phyloP scores from a whole-genome alignment of 2,113 vertebrate species.

The Stercorarius parasiticus region DNA sequence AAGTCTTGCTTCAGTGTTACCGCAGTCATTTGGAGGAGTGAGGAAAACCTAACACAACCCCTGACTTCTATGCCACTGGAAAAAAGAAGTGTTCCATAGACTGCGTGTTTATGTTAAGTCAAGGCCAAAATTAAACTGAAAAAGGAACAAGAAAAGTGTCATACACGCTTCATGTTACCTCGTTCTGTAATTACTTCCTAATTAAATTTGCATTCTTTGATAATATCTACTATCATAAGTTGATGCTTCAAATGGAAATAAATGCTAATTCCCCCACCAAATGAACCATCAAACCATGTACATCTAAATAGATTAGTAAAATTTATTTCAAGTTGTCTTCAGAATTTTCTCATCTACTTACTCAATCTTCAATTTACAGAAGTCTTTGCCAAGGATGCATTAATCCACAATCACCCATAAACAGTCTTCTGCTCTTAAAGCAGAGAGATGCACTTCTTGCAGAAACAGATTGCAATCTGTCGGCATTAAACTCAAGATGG shows the following conservation, averaged over 20 bases:
- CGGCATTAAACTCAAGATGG: not conserved
- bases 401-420: not conserved
- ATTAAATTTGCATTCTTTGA: constrained; percentile 54
- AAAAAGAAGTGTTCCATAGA: not conserved
- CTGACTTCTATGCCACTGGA: not conserved
- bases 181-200: constrained; percentile 34
- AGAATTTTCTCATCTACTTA: not conserved
- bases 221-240: constrained; percentile 12
- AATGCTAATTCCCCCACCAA: constrained; percentile 28
- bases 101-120: not conserved
- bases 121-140: constrained; percentile 9
- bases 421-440: not conserved
- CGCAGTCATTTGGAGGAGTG: not conserved
- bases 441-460: not conserved
- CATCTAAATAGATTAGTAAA: constrained; percentile 37
- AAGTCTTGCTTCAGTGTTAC: not conserved
- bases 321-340: constrained; percentile 32
- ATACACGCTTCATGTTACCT: not conserved
- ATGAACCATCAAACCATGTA: not conserved
- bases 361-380: not conserved
- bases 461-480: not conserved
- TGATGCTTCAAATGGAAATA: constrained; percentile 40
- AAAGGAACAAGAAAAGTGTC: constrained; percentile 24
- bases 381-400: not conserved
- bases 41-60: not conserved